A percentile compares a stretch with the other conserved stretches of the same genome.
phyloP scores from a whole-genome alignment of 2,113 vertebrate genomes.

The Nannospalax galili region DNA sequence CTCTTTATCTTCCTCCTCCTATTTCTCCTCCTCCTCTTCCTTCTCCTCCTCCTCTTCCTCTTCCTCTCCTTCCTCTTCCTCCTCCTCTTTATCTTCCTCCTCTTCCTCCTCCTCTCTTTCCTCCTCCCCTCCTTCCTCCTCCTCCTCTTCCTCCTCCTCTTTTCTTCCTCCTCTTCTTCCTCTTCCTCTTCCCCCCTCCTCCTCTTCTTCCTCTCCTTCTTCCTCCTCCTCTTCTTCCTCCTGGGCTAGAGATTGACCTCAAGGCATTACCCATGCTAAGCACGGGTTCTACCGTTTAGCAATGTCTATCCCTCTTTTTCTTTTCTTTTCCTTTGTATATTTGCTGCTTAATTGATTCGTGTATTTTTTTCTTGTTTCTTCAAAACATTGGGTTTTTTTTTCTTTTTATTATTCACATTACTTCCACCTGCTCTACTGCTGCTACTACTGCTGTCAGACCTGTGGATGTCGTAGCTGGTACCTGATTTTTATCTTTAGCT shows the following conservation, averaged over 20 bases:
- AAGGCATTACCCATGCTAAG: too few relatives aligned
- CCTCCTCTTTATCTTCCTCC: background rate
- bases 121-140: too few relatives aligned
- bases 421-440: background rate
- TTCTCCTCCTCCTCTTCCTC: too few relatives aligned
- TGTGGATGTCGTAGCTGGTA: background rate
- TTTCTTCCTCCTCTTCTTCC: too few relatives aligned
- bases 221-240: too few relatives aligned
- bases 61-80: too few relatives aligned
- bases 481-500: background rate
- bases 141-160: too few relatives aligned
- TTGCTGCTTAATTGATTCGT: background rate
- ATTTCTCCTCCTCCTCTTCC: too few relatives aligned
- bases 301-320: background rate
- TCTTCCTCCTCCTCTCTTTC: background rate
- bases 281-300: too few relatives aligned
- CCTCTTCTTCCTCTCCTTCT: background rate
- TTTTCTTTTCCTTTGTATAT: background rate
- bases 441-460: background rate
- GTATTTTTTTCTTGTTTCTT: background rate
- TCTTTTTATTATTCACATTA: background rate
- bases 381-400: background rate
- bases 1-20: too few relatives aligned
- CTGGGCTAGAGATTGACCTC: too few relatives aligned
- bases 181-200: too few relatives aligned